Evolutionary conservation across 2,888 invertebrate species (phyloP), one percentile per base, ranked within the genome.

Genomic region (Eupithecia subfuscata): DNA sequence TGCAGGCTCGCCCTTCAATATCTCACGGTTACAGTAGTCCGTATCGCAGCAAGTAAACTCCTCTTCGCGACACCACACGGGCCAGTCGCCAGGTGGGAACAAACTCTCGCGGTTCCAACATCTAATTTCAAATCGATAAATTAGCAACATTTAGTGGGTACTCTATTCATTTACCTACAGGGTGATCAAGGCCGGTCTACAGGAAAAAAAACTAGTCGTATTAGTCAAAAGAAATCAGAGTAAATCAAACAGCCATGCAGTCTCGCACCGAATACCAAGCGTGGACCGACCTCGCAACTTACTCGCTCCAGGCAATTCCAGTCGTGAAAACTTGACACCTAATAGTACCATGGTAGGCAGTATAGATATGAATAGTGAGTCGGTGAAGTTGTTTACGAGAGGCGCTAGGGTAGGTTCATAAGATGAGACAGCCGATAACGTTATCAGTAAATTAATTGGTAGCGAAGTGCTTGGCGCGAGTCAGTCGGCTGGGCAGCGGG

Each of bases 11-110:
- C 87, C 71, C 72, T 63, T 73, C 76, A 73, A 64, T 70, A 70
- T 71, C 68, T 73, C 84, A 87, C 88, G 90, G 88, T 97, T 97
- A 96, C 97, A 97, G 95, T 95, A 96, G 95, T 97, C 97, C 90
- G 95, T 94, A 86, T 95, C 90, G 95, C 97, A 97, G 96, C 97
- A 97, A 83, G 88, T 87, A 81, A 95, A 91, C 86, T 91, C 90
- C 78, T 88, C 86, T 82, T 92, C 92, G 84, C 95, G 95, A 93
- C 96, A 96, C 96, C 96, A 96, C 85, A 95, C 92, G 81, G 96
- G 96, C 90, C 91, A 91, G 88, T 91, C 94, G 87, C 95, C 95
- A 82, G 96, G 96, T 85, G 96, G 96, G 88, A 96, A 95, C 87
- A 95, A 92, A 85, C 89, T 91, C 87, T 92, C 92, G 90, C 91